phyloP scores from a whole-genome alignment of 2,113 vertebrate species.

The Plotosus lineatus region DNA sequence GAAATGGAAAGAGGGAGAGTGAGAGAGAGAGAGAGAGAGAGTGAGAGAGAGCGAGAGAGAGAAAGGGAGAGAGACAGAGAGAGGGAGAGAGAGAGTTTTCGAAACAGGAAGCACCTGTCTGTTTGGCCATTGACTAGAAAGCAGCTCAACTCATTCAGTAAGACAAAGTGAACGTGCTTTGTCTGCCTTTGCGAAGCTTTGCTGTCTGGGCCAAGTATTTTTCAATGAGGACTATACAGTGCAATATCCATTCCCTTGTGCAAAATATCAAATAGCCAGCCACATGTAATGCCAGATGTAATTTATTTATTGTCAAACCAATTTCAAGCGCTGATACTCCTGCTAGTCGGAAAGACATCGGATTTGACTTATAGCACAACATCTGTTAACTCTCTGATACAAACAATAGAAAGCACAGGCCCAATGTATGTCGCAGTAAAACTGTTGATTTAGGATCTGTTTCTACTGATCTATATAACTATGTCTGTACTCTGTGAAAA shows the following conservation, averaged over 20 bases:
- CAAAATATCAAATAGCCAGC: conserved; percentile 49
- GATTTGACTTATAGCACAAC: conserved; percentile 38
- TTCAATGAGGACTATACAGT: conserved; percentile 58
- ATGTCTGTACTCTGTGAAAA: background rate
- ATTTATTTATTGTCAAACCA: conserved; percentile 47
- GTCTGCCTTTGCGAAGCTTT: conserved; percentile 51
- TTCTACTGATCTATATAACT: conserved; percentile 22
- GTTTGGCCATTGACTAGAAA: conserved; percentile 58
- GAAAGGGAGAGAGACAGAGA: background rate
- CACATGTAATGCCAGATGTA: conserved; percentile 50
- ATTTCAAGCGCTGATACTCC: conserved; percentile 40
- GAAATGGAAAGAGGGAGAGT: background rate
- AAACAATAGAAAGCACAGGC: conserved; percentile 13
- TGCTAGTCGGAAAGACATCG: conserved; percentile 29
- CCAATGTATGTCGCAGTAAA: background rate
- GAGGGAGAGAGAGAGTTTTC: conserved; percentile 41
- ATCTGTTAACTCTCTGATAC: conserved; percentile 19
- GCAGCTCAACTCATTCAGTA: conserved; percentile 55
- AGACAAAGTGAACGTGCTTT: conserved; percentile 56
- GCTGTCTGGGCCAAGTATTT: conserved; percentile 53
- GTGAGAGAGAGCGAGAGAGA: background rate
- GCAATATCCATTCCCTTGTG: conserved; percentile 54
- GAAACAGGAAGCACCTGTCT: conserved; percentile 60
- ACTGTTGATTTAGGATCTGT: conserved; percentile 23
- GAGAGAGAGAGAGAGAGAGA: background rate